phyloP scores from a whole-genome alignment of 2,113 vertebrate genomes.

The Gambusia holbrooki region DNA sequence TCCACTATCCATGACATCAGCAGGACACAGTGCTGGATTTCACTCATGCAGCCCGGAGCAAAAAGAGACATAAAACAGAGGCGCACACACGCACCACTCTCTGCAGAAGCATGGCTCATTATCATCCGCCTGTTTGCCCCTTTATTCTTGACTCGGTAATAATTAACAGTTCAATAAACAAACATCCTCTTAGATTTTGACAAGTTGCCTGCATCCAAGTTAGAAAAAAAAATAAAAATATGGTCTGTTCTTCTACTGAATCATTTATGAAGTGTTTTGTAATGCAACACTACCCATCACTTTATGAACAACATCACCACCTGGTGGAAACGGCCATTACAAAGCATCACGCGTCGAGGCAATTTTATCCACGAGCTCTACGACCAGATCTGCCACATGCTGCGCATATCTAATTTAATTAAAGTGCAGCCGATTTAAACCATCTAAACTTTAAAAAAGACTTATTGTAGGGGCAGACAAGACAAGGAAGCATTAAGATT shows the following conservation, averaged over 20 bases:
- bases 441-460: conserved; percentile 22
- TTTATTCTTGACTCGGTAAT: conserved; percentile 14
- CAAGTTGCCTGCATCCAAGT: not conserved
- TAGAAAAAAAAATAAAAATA: not conserved
- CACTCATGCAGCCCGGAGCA: conserved; percentile 39
- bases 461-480: conserved; percentile 13
- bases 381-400: conserved; percentile 17
- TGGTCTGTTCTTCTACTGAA: not conserved
- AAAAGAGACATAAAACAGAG: conserved; percentile 20
- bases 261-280: conserved; percentile 16
- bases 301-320: conserved; percentile 65
- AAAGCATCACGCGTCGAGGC: conserved; percentile 12
- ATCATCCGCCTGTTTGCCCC: not conserved
- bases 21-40: conserved; percentile 31
- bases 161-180: conserved; percentile 17
- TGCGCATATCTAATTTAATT: conserved; percentile 1
- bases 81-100: not conserved
- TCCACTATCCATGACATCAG: conserved; percentile 45
- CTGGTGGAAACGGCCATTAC: conserved; percentile 54
- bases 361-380: conserved; percentile 10
- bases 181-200: not conserved
- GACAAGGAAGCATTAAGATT: conserved; percentile 16
- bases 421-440: conserved; percentile 14
- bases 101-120: not conserved
- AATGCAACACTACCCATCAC: conserved; percentile 18